Base-by-base conservation (phyloP, 1,140 invertebrate genomes). In the Hylyphantes graminicola region DNA sequence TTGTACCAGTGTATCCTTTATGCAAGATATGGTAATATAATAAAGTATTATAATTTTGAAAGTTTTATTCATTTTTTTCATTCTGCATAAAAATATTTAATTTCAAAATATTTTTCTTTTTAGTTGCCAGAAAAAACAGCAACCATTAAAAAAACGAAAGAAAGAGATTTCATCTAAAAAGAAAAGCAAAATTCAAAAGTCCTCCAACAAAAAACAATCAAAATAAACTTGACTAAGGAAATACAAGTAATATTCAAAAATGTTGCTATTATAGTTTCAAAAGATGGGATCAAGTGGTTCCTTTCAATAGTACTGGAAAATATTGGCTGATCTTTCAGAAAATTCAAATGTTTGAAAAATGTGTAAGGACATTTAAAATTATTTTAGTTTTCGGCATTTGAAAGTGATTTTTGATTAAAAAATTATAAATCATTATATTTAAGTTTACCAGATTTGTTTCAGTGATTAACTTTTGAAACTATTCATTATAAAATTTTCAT, bases 161-260 rank as follows among this genome's bases (percentile, higher is more conserved):
- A 1, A 92, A 92, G 87, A 93, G 93, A 86, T 94, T 94, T 88
- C 92, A 93, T n/a, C 89, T 94, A 7, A 90, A 93, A 93, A 93
- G 87, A 93, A 93, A 89, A 82, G 53, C 70, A 94, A 94, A 87
- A 86, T 87, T 51, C 86, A 78, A 61, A 86, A 86, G 48, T 19
- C 63, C 9, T 48, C 59, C 59, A 63, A 51, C 35, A 64, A 50
- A n/a, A 53, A 74, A 19, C 15, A 81, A 80, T 72, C 72, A 85
- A 35, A 76, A 35, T 51, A 13, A n/a, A n/a, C 17, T 8, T 65
- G 7, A 17, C 7, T 11, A 82, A 82, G 63, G 35, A 53, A 85
- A 85, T 57, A 81, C 68, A 86, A 15, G 73, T 15, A 83, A 78
- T 35, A 80, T 65, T 19, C 73, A 83, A 73, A n/a, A 75, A 81